Percentiles rank a stretch among this genome's conserved stretches.
Evolutionary conservation across 2,888 invertebrate species (phyloP).

Genomic region (Spisula solida): DNA sequence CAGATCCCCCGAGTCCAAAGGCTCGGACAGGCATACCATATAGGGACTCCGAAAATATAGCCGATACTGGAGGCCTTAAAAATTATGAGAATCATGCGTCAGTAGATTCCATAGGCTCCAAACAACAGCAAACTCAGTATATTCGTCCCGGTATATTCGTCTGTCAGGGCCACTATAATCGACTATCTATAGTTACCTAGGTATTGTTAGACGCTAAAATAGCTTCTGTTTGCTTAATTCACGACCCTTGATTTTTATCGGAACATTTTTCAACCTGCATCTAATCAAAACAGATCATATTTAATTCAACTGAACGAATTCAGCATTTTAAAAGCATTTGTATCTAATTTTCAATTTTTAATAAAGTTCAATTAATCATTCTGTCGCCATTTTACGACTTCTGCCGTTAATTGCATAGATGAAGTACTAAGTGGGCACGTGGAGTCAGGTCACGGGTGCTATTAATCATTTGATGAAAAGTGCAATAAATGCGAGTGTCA

Average conservation of each 20-base stretch:
- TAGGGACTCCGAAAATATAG: too few species aligned
- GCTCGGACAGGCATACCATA: too few species aligned
- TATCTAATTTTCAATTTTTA: constrained; percentile 22
- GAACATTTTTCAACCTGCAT: background rate
- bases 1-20: too few species aligned
- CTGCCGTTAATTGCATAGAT: background rate
- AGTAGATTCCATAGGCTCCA: too few species aligned
- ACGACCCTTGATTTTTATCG: background rate
- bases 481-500: constrained; percentile 51
- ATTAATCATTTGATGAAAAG: background rate
- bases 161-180: too few species aligned
- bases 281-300: background rate
- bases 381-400: constrained; percentile 13
- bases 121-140: too few species aligned
- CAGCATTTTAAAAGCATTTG: background rate
- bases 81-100: too few species aligned
- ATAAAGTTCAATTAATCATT: constrained; percentile 20
- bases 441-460: constrained; percentile 7
- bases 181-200: too few species aligned
- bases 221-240: too few species aligned
- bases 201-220: too few species aligned
- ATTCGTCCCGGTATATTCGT: too few species aligned
- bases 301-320: background rate
- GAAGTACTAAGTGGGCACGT: background rate
- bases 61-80: too few species aligned